phyloP scores from a whole-genome alignment of 2,113 vertebrate species.

The Ageneiosus marmoratus region DNA sequence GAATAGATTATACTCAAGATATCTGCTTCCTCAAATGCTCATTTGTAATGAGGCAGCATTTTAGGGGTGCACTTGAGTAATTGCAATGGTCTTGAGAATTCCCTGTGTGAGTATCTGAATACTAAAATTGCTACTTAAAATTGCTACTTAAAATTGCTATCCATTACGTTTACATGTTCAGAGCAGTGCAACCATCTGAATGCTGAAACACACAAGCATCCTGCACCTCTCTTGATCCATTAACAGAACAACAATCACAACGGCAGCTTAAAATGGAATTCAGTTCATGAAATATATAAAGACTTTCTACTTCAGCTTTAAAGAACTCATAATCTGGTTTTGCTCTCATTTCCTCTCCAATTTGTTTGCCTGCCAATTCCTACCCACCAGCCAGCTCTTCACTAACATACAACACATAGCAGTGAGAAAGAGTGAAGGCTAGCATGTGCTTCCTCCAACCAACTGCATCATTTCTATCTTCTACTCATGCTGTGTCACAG shows the following conservation, averaged over 20 bases:
- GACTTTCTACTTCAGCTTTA: no score
- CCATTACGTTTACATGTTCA: background rate
- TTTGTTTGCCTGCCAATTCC: background rate
- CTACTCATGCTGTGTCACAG: background rate
- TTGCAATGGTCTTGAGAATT: background rate
- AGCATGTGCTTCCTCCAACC: background rate
- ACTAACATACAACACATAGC: background rate
- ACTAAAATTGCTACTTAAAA: background rate
- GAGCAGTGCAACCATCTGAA: background rate
- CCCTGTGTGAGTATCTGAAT: background rate
- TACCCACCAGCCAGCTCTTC: background rate
- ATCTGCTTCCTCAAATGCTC: background rate
- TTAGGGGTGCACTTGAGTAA: background rate
- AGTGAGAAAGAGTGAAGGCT: background rate
- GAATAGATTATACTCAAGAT: background rate
- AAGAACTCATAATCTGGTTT: no score
- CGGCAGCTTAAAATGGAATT: background rate
- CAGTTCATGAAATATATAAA: background rate
- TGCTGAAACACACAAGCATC: background rate
- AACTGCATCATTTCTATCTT: background rate
- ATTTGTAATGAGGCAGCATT: background rate
- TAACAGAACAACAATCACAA: background rate
- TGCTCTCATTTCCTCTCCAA: no score
- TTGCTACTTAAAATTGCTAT: no score
- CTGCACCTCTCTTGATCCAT: background rate